Conservation (phyloP, 2,797 vertebrate species). For the Antrozous pallidus region DNA sequence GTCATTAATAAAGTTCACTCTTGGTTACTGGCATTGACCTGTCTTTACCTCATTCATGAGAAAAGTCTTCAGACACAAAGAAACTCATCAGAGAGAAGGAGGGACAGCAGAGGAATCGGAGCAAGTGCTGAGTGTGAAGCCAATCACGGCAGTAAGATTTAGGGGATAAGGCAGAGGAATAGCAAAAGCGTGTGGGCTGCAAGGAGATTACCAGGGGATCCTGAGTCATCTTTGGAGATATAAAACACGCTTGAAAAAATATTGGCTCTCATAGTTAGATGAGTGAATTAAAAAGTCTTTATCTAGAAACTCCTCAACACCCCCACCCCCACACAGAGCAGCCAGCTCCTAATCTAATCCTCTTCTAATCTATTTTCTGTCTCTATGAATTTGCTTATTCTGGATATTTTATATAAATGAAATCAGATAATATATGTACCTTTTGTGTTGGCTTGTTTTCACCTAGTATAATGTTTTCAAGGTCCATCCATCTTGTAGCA, state of each 20-base stretch:
- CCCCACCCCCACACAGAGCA: neutral
- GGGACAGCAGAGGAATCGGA: neutral
- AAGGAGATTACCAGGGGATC: neutral
- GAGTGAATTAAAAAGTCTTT: neutral
- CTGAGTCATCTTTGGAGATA: neutral
- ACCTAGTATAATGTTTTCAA: neutral
- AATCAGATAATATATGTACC: neutral
- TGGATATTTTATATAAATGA: neutral
- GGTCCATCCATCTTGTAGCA: neutral
- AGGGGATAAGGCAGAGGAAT: neutral
- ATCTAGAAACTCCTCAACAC: neutral
- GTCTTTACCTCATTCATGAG: neutral
- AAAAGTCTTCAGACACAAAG: neutral
- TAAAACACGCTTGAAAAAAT: neutral
- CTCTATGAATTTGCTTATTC: neutral
- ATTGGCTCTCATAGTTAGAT: neutral
- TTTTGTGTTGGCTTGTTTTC: neutral
- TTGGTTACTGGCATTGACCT: neutral
- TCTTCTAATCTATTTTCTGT: neutral
- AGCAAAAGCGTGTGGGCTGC: neutral
- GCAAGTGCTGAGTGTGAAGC: neutral
- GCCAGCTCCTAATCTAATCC: neutral
- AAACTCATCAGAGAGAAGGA: neutral
- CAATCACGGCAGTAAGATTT: neutral
- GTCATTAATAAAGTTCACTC: neutral